phyloP scores from a whole-genome alignment of 2,888 invertebrate species.

The Cistogaster globosa region DNA sequence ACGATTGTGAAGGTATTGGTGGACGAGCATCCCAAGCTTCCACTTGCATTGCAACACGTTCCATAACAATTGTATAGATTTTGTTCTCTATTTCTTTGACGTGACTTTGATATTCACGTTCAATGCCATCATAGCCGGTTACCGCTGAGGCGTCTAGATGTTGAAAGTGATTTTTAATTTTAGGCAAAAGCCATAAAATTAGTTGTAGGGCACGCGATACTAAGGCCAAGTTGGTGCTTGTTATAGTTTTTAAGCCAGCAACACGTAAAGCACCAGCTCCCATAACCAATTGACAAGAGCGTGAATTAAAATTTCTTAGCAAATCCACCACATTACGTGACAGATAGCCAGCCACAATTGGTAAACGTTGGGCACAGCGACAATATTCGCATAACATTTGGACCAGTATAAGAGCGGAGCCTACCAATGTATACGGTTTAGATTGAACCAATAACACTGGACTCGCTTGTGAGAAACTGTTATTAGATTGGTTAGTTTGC shows the following conservation, averaged over 20 bases:
- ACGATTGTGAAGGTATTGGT: conserved; percentile 95
- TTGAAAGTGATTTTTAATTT: conserved; percentile 88
- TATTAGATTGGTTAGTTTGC: background rate
- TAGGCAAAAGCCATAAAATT: conserved; percentile 90
- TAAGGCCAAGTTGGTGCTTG: conserved; percentile 95
- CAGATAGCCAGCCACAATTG: conserved; percentile 91
- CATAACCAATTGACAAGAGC: conserved; percentile 95
- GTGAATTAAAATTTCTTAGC: conserved; percentile 92
- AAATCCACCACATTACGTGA: conserved; percentile 94
- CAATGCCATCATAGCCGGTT: conserved; percentile 88
- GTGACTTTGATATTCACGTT: conserved; percentile 93
- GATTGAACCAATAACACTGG: conserved; percentile 87
- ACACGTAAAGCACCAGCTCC: conserved; percentile 98
- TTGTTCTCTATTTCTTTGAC: conserved; percentile 96
- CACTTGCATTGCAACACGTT: conserved; percentile 91
- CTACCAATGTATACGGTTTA: conserved; percentile 90
- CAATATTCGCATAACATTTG: conserved; percentile 97
- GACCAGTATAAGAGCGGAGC: conserved; percentile 93
- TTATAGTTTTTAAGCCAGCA: conserved; percentile 96
- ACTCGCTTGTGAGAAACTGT: conserved; percentile 82
- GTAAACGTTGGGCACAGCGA: conserved; percentile 89
- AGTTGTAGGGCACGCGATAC: conserved; percentile 93
- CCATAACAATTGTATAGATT: conserved; percentile 94
- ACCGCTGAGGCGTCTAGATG: conserved; percentile 83
- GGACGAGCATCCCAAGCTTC: conserved; percentile 96